Evolutionary conservation across 2,888 invertebrate species (phyloP).

Genomic region (Drosophila trichaetosa): DNA sequence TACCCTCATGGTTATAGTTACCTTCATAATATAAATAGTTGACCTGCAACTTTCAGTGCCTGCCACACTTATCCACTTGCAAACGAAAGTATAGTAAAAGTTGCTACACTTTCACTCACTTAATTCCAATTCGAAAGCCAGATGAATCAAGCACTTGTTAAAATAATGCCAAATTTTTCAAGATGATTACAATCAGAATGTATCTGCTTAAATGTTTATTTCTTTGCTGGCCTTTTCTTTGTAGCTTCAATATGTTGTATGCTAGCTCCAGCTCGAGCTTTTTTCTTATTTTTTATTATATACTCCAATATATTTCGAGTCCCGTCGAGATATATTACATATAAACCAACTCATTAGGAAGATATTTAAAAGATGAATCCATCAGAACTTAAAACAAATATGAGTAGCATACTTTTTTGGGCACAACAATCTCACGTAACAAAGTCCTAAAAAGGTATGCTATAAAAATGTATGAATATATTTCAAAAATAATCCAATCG

Average conservation of each 20-base stretch:
- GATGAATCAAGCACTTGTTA: not conserved
- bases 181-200: not conserved
- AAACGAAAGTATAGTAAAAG: not conserved
- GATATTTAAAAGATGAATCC: not conserved
- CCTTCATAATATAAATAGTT: slow-evolving; percentile 19
- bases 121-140: not conserved
- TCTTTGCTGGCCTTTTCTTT: too few relatives aligned
- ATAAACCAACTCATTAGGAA: not conserved
- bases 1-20: slow-evolving; percentile 28
- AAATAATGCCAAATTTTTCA: not conserved
- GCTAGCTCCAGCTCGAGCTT: too few relatives aligned
- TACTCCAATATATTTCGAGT: not conserved
- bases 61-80: slow-evolving; percentile 1
- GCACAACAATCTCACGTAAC: rapidly evolving
- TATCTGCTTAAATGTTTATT: not conserved
- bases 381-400: not conserved
- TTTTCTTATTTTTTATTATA: not conserved
- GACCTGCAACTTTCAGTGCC: not conserved
- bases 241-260: too few relatives aligned
- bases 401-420: not conserved
- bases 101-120: not conserved
- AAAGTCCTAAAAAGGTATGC: slow-evolving; percentile 1
- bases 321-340: too few relatives aligned
- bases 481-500: not conserved
- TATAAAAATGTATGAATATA: not conserved